Evolutionary conservation across 2,797 vertebrate species (phyloP).

Genomic region (Aeoliscus strigatus): DNA sequence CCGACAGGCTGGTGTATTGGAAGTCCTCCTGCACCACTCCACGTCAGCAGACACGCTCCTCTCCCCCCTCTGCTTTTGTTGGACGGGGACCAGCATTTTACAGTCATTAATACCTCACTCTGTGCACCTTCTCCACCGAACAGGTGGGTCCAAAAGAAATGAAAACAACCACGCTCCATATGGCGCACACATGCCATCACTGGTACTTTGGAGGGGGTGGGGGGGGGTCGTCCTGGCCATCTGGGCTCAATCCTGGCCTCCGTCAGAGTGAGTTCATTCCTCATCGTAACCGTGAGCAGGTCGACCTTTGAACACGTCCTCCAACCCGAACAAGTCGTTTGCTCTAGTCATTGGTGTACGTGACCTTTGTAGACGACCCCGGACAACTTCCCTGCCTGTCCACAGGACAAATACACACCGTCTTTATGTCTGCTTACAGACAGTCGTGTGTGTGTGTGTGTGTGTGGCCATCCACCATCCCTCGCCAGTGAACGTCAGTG

Average conservation of each 20-base stretch:
- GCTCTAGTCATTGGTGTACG: too few relatives aligned
- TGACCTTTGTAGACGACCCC: too few relatives aligned
- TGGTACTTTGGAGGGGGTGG: conserved; percentile 39
- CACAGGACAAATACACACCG: too few relatives aligned
- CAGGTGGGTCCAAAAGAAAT: conserved; percentile 44
- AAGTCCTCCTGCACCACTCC: conserved; percentile 27
- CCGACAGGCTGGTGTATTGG: conserved; percentile 14
- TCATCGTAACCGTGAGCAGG: conserved; percentile 16
- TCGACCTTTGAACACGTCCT: neutral
- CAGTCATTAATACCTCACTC: conserved; percentile 48
- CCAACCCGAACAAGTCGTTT: too few relatives aligned
- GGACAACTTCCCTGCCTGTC: too few relatives aligned
- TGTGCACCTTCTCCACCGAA: conserved; percentile 41
- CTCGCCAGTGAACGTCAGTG: too few relatives aligned
- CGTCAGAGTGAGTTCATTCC: conserved; percentile 20
- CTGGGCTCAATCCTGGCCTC: conserved; percentile 40
- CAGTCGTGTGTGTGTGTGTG: too few relatives aligned
- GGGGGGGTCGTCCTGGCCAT: conserved; percentile 39
- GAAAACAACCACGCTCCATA: conserved; percentile 56
- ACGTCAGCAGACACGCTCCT: conserved; percentile 26
- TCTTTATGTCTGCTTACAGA: too few relatives aligned
- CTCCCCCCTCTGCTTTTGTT: conserved; percentile 36
- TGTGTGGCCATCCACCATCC: too few relatives aligned
- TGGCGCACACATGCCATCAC: conserved; percentile 47
- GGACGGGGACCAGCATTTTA: conserved; percentile 38